These are phyloP conservation scores for Corydoras maculifer DNA, from an alignment of 2,113 vertebrate genomes.

Conservation along the genomic window DNA sequence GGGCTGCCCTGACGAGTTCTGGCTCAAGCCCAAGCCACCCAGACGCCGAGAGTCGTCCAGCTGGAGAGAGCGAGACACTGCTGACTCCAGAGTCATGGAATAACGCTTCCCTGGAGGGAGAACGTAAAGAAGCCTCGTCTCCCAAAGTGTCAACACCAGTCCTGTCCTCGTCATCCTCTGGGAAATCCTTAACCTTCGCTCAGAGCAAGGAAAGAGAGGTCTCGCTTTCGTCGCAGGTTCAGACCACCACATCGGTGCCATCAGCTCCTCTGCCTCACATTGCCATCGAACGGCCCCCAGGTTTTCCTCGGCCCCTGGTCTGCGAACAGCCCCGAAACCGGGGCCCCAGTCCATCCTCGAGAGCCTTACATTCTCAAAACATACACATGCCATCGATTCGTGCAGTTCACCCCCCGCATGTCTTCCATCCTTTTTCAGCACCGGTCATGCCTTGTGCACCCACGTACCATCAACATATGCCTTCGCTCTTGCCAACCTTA, in stretches of 20 bases:
- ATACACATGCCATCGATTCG: constrained; percentile 76
- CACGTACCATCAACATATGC: constrained; percentile 82
- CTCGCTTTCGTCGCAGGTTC: constrained; percentile 62
- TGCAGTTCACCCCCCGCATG: constrained; percentile 79
- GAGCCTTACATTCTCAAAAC: constrained; percentile 85
- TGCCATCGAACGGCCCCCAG: constrained; percentile 76
- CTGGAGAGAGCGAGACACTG: constrained; percentile 72
- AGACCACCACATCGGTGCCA: constrained; percentile 37
- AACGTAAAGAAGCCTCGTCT: constrained; percentile 78
- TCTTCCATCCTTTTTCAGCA: constrained; percentile 66
- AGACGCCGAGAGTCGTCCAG: constrained; percentile 53
- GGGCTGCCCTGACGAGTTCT: constrained; percentile 85
- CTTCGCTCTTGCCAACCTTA: constrained; percentile 82
- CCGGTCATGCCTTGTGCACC: constrained; percentile 83
- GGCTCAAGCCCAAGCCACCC: constrained; percentile 77
- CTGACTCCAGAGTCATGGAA: constrained; percentile 98
- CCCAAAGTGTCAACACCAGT: constrained; percentile 70
- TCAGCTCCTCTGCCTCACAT: constrained; percentile 49
- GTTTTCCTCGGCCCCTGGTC: constrained; percentile 81
- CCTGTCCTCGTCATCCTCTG: constrained; percentile 73
- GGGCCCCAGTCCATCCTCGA: constrained; percentile 85
- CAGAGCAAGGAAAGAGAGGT: constrained; percentile 65
- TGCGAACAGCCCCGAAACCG: constrained; percentile 79
- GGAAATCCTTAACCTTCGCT: constrained; percentile 72
- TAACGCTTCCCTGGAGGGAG: constrained; percentile 71